phyloP scores from a whole-genome alignment of 1,140 invertebrate genomes.

The Ruditapes philippinarum region DNA sequence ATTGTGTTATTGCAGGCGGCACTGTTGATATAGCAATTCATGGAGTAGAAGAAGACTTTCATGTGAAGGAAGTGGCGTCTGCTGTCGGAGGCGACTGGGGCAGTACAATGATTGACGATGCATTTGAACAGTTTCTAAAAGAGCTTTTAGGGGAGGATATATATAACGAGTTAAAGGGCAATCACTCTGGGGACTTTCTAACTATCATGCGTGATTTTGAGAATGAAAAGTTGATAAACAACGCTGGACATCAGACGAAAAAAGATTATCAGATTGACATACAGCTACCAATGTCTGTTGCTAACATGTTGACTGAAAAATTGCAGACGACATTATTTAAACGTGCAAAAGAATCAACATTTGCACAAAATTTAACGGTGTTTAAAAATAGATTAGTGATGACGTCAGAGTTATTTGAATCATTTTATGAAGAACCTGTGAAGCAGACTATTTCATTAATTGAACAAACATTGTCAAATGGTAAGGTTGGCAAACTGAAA shows the following conservation, averaged over 20 bases:
- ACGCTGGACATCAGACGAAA: too few relatives aligned
- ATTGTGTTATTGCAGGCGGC: not conserved
- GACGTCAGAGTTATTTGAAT: not conserved
- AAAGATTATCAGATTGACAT: not conserved
- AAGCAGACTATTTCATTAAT: not conserved
- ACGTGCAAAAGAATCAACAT: not conserved
- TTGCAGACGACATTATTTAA: not conserved
- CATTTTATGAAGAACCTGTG: not conserved
- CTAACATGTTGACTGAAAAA: not conserved
- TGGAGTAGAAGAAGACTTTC: not conserved
- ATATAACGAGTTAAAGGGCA: constrained; percentile 35
- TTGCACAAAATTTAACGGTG: not conserved
- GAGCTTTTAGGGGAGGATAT: constrained; percentile 46
- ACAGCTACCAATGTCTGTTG: not conserved
- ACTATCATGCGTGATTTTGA: constrained; percentile 47
- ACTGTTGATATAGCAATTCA: constrained; percentile 1
- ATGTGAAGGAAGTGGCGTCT: not conserved
- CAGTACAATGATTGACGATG: constrained; percentile 57
- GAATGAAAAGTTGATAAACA: not conserved
- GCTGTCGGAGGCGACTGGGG: constrained; percentile 66
- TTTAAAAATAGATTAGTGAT: not conserved
- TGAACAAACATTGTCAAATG: not conserved
- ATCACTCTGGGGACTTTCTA: constrained; percentile 7
- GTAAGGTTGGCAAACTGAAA: not conserved
- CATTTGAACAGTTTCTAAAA: constrained; percentile 25